phyloP scores from a whole-genome alignment of 2,797 vertebrate species.

The Pseudochirops cupreus region DNA sequence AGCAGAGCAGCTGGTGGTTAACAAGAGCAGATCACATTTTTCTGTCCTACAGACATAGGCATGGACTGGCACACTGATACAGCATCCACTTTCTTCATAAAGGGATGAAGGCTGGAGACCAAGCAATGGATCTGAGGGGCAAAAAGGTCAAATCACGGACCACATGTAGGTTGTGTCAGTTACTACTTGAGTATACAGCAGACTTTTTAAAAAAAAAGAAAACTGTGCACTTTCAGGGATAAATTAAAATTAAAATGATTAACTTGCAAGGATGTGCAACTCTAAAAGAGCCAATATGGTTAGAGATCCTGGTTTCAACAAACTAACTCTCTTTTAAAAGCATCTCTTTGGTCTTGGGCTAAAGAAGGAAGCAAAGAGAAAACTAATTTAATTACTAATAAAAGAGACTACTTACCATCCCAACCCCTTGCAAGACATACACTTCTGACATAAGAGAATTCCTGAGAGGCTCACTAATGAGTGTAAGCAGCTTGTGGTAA shows the following conservation, averaged over 20 bases:
- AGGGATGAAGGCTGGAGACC: slow-evolving; percentile 73
- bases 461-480: slow-evolving; percentile 79
- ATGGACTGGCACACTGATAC: slow-evolving; percentile 49
- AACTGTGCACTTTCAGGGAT: slow-evolving; percentile 71
- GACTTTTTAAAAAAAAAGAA: slow-evolving; percentile 30
- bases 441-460: slow-evolving; percentile 82
- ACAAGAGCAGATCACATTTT: slow-evolving; percentile 9
- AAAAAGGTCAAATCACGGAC: slow-evolving; percentile 62
- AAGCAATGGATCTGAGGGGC: slow-evolving; percentile 65
- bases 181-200: slow-evolving; percentile 51
- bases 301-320: slow-evolving; percentile 79
- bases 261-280: slow-evolving; percentile 74
- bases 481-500: slow-evolving; percentile 76
- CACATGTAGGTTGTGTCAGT: slow-evolving; percentile 39
- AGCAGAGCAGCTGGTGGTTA: slow-evolving; percentile 18
- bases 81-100: slow-evolving; percentile 68
- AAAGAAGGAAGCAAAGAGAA: slow-evolving; percentile 76
- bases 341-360: slow-evolving; percentile 78
- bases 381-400: slow-evolving; percentile 82
- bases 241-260: slow-evolving; percentile 59
- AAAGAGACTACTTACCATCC: slow-evolving; percentile 85
- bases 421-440: slow-evolving; percentile 83
- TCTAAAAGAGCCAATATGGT: slow-evolving; percentile 71
- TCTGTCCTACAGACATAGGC: background rate
- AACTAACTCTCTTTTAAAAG: slow-evolving; percentile 74